Evolutionary conservation across 2,797 vertebrate genomes (phyloP).

Genomic region (Anguilla megastoma): DNA sequence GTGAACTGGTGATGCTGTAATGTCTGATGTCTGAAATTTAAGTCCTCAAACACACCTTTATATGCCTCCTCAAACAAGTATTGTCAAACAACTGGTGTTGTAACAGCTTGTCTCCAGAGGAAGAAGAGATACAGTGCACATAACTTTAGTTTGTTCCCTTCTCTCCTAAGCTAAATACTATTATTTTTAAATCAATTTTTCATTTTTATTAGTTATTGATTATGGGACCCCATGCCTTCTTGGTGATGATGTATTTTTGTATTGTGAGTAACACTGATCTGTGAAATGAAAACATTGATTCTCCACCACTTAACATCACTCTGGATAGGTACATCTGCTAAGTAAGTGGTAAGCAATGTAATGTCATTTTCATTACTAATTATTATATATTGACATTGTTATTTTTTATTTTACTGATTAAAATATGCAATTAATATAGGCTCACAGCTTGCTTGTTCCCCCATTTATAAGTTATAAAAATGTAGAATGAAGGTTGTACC

Average conservation of each 20-base stretch:
- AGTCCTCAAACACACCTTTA: neutral
- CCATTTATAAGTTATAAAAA: too few relatives aligned
- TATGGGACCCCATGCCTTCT: too few relatives aligned
- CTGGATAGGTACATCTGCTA: neutral
- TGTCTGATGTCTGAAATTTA: neutral
- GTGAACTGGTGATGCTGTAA: neutral
- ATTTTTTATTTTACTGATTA: too few relatives aligned
- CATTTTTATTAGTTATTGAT: too few relatives aligned
- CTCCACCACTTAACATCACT: neutral
- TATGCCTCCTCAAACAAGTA: neutral
- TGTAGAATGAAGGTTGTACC: too few relatives aligned
- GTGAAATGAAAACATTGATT: neutral
- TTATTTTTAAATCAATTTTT: too few relatives aligned
- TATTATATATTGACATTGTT: neutral
- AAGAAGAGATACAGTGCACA: too few relatives aligned
- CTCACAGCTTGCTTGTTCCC: too few relatives aligned
- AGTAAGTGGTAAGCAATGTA: neutral
- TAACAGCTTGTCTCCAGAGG: neutral
- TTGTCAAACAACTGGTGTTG: neutral
- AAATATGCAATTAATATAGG: neutral
- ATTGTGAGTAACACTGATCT: too few relatives aligned
- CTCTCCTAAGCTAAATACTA: neutral
- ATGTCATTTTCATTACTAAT: neutral
- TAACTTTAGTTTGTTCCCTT: neutral
- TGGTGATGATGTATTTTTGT: too few relatives aligned